Conservation (phyloP, 2,797 vertebrate species). For the Sebastes goodei region DNA sequence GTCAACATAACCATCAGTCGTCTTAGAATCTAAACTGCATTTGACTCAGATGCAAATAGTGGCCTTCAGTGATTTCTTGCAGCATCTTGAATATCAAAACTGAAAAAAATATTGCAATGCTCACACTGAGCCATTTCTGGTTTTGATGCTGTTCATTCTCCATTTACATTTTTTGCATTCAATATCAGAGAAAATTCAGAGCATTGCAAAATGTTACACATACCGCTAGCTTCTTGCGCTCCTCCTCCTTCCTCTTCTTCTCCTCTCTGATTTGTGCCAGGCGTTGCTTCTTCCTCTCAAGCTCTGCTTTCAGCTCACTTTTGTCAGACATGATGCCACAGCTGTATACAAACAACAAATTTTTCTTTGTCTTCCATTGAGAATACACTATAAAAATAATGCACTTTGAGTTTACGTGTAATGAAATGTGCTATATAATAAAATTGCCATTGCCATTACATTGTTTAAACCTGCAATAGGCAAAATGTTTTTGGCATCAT, state of each 20-base stretch:
- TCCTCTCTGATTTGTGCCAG: conserved; percentile 98
- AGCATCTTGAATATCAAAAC: background rate
- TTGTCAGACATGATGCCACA: conserved; percentile 96
- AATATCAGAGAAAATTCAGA: background rate
- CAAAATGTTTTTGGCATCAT: too few species aligned
- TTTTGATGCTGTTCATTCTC: background rate
- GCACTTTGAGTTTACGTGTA: background rate
- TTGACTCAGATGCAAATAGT: background rate
- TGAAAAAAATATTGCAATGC: background rate
- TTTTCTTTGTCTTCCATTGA: background rate
- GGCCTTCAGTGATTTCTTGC: background rate
- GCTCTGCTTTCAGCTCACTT: conserved; percentile 97
- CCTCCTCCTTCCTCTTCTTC: conserved; percentile 98
- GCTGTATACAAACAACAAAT: conserved; percentile 44
- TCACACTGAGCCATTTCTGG: background rate
- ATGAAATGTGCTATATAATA: background rate
- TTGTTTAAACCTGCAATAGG: too few species aligned
- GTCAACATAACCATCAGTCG: background rate
- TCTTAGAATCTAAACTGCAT: background rate
- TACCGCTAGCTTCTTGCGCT: conserved; percentile 98
- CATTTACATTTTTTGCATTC: background rate
- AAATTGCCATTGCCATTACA: too few species aligned
- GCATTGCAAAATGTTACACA: background rate
- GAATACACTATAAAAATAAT: background rate
- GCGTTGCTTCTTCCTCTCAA: conserved; percentile 97